phyloP scores from a whole-genome alignment of 2,113 vertebrate genomes.

The Ammodytes dubius region DNA sequence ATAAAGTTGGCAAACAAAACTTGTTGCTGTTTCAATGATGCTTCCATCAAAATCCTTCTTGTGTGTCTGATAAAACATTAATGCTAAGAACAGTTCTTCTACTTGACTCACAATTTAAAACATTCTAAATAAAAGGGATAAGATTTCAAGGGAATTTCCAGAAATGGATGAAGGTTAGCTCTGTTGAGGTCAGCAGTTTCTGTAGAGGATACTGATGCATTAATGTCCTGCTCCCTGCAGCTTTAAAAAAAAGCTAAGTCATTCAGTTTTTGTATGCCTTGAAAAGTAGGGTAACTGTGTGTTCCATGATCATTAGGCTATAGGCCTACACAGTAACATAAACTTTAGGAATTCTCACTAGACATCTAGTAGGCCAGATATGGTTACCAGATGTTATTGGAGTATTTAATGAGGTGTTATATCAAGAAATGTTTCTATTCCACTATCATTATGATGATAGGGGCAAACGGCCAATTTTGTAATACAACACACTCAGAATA shows the following conservation, averaged over 20 bases:
- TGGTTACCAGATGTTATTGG: background rate
- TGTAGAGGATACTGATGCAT: background rate
- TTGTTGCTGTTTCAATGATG: conserved; percentile 29
- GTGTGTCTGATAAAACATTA: conserved; percentile 2
- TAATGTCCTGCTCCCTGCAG: conserved; percentile 8
- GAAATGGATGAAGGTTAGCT: background rate
- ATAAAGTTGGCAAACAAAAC: conserved; percentile 74
- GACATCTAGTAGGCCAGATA: background rate
- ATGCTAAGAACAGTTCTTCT: background rate
- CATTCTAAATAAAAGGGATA: background rate
- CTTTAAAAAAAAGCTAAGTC: background rate
- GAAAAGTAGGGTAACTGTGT: background rate
- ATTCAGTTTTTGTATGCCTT: background rate
- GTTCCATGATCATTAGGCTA: background rate
- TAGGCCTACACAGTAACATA: background rate
- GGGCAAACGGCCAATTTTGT: background rate
- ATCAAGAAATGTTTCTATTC: background rate
- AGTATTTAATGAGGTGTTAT: background rate
- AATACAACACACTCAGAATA: background rate
- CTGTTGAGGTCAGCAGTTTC: conserved; percentile 18
- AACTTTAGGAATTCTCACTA: background rate
- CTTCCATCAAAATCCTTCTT: background rate
- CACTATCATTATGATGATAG: background rate
- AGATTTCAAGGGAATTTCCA: background rate
- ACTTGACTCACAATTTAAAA: conserved; percentile 15